Conservation (phyloP, 2,888 invertebrate genomes). For the Xestia xanthographa region DNA sequence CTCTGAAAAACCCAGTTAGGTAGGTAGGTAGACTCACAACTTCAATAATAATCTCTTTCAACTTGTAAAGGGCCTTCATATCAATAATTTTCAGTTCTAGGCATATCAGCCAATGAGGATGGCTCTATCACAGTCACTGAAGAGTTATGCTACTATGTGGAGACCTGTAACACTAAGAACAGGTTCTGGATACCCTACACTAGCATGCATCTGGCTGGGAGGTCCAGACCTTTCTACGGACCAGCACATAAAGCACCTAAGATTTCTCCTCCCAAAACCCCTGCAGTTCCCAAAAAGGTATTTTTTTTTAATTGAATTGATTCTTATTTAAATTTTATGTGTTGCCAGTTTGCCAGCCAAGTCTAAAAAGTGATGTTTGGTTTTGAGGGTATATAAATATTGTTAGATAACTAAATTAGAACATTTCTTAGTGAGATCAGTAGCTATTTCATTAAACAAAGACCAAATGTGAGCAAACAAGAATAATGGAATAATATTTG, state of each 20-base stretch:
- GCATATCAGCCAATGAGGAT: slow-evolving; percentile 79
- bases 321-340: not conserved
- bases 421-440: no score
- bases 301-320: no score
- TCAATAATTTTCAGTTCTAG: slow-evolving; percentile 77
- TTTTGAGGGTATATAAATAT: not conserved
- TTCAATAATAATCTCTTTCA: not conserved
- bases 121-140: slow-evolving; percentile 76
- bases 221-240: slow-evolving; percentile 87
- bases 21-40: no score
- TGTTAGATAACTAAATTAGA: no score
- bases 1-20: not conserved
- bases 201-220: slow-evolving; percentile 80
- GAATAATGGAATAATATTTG: not conserved
- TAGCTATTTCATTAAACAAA: not conserved
- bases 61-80: not conserved
- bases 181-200: slow-evolving; percentile 86
- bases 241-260: slow-evolving; percentile 72
- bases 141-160: slow-evolving; percentile 85
- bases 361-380: not conserved
- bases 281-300: slow-evolving; percentile 78
- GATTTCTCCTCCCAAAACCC: slow-evolving; percentile 63
- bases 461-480: not conserved
- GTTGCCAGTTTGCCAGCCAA: not conserved
- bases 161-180: slow-evolving; percentile 78